These are phyloP conservation scores for Azorinus chamasolen DNA, from an alignment of 2,888 invertebrate species.

Conservation along the genomic window DNA sequence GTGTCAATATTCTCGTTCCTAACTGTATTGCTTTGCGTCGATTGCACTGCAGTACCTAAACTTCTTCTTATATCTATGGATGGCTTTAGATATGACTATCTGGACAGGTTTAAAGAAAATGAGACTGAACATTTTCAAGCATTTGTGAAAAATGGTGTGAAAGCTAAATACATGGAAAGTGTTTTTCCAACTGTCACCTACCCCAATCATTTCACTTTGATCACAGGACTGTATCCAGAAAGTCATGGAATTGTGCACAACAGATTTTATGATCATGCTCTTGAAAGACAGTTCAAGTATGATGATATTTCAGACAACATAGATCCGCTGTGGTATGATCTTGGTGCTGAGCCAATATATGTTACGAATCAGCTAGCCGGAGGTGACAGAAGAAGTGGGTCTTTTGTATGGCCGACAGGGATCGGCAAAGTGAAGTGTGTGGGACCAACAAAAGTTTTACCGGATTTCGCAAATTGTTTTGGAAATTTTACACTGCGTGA, in stretches of 20 bases:
- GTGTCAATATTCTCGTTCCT: not conserved
- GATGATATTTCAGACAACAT: slow-evolving; percentile 71
- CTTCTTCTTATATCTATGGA: slow-evolving; percentile 86
- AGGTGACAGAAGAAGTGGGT: slow-evolving; percentile 88
- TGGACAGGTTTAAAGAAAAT: slow-evolving; percentile 86
- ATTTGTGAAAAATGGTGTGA: slow-evolving; percentile 88
- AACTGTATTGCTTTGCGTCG: not conserved
- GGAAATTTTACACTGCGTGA: slow-evolving; percentile 75
- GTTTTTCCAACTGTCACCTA: slow-evolving; percentile 89
- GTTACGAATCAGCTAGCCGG: slow-evolving; percentile 88
- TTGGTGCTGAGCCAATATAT: slow-evolving; percentile 85
- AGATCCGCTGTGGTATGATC: slow-evolving; percentile 87
- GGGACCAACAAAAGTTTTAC: slow-evolving; percentile 62
- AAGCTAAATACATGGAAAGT: slow-evolving; percentile 87
- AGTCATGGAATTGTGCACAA: slow-evolving; percentile 91
- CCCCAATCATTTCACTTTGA: slow-evolving; percentile 91
- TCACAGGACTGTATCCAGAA: slow-evolving; percentile 89
- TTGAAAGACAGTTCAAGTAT: slow-evolving; percentile 67
- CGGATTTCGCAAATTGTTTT: slow-evolving; percentile 77
- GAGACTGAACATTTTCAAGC: slow-evolving; percentile 89
- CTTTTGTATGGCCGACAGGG: slow-evolving; percentile 91
- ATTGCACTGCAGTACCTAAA: slow-evolving; percentile 46
- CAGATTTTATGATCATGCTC: slow-evolving; percentile 88
- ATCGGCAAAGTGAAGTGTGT: slow-evolving; percentile 87
- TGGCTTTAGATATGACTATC: slow-evolving; percentile 90